Percentiles rank a stretch among this genome's conserved stretches.
Conservation (phyloP, 1,140 invertebrate genomes). For the Myzus persicae region DNA sequence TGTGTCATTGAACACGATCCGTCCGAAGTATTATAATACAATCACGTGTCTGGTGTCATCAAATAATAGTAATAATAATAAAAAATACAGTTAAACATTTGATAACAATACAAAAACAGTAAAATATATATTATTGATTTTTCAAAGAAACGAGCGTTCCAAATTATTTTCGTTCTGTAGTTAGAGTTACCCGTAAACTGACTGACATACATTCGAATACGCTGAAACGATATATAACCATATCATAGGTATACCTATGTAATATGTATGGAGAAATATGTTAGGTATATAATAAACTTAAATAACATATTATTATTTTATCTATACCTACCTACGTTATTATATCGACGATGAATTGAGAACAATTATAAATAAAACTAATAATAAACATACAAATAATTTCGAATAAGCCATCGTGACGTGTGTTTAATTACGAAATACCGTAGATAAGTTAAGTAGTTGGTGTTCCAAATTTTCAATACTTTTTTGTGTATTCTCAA, state of each 20-base stretch:
- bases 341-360: background rate
- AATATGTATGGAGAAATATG: background rate
- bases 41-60: background rate
- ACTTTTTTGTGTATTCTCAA: too few relatives aligned
- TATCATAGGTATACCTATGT: background rate
- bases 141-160: background rate
- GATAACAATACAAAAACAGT: background rate
- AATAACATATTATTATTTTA: background rate
- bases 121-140: background rate
- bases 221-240: background rate
- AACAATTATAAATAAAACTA: background rate
- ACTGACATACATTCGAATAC: background rate
- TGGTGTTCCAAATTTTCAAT: too few relatives aligned
- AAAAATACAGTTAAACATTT: background rate
- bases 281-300: background rate
- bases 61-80: background rate
- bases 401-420: background rate
- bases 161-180: background rate
- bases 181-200: background rate
- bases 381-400: background rate
- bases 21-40: background rate
- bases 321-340: background rate
- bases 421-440: too few relatives aligned
- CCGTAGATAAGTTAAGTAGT: too few relatives aligned
- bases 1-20: background rate